These are phyloP conservation scores for Bovichtus variegatus DNA, from an alignment of 2,797 vertebrate species.

Conservation along the genomic window DNA sequence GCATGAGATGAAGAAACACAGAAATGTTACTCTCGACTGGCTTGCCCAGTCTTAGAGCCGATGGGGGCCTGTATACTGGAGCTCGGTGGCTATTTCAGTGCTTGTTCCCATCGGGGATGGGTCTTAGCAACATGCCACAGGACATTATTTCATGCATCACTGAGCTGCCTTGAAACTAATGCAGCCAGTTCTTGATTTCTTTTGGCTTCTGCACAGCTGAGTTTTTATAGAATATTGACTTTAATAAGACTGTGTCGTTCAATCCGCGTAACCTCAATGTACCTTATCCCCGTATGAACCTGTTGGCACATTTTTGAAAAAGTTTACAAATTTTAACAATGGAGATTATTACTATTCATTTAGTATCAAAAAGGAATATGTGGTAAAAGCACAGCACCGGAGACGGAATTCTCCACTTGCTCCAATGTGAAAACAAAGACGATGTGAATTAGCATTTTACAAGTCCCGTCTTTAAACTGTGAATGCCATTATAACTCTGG, in stretches of 20 bases:
- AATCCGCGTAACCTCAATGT: not conserved
- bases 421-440: conserved; percentile 43
- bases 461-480: conserved; percentile 43
- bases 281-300: conserved; percentile 14
- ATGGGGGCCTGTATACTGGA: conserved; percentile 43
- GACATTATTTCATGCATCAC: conserved; percentile 91
- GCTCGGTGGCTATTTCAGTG: conserved; percentile 77
- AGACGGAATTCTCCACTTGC: conserved; percentile 14
- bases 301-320: not conserved
- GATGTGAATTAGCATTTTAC: conserved; percentile 56
- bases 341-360: not conserved
- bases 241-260: conserved; percentile 31
- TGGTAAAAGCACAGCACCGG: not conserved
- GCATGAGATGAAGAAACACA: conserved; percentile 36
- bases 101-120: conserved; percentile 76
- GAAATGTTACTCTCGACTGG: conserved; percentile 24
- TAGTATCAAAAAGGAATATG: not conserved
- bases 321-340: conserved; percentile 5
- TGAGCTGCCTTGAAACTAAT: conserved; percentile 87
- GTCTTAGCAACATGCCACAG: conserved; percentile 84
- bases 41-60: conserved; percentile 49
- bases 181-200: conserved; percentile 83
- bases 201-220: conserved; percentile 51
- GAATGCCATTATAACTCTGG: conserved; percentile 47
- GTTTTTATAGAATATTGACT: conserved; percentile 50